phyloP scores from a whole-genome alignment of 2,113 vertebrate species.

The Halichoerus grypus region DNA sequence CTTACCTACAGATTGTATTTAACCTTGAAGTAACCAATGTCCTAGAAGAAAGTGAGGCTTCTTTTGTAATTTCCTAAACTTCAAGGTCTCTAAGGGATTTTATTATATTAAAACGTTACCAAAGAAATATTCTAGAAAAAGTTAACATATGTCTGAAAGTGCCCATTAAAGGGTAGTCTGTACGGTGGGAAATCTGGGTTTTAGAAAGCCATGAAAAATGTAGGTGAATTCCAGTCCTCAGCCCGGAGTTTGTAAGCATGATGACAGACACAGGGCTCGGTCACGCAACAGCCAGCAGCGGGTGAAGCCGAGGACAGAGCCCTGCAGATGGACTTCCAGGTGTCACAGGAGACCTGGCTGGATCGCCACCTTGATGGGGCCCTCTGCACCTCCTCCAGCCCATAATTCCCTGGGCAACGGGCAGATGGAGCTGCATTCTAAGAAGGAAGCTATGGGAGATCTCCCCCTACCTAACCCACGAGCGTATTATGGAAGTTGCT shows the following conservation, averaged over 20 bases:
- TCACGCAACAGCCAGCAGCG: too few relatives aligned
- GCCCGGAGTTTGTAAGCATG: background rate
- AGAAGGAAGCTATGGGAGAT: background rate
- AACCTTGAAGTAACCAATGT: background rate
- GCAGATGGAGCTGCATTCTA: background rate
- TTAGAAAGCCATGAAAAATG: background rate
- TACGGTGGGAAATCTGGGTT: background rate
- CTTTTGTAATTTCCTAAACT: background rate
- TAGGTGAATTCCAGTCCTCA: background rate
- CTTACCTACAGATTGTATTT: background rate
- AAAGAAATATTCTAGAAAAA: background rate
- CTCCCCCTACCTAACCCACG: background rate
- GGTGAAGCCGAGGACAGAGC: background rate
- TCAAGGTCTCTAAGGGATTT: background rate
- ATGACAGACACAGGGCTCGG: background rate
- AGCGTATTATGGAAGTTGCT: background rate
- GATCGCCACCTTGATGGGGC: accelerated
- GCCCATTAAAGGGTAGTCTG: background rate
- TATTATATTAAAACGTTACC: background rate
- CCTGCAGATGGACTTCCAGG: background rate
- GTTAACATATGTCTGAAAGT: background rate
- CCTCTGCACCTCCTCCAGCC: background rate
- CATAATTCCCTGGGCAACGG: background rate
- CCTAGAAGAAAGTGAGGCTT: background rate
- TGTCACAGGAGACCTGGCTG: background rate